Percentiles rank a stretch among this genome's conserved stretches.
These are phyloP conservation scores for Didymodactylos carnosus DNA, from an alignment of 2,888 invertebrate species.

Conservation along the genomic window DNA sequence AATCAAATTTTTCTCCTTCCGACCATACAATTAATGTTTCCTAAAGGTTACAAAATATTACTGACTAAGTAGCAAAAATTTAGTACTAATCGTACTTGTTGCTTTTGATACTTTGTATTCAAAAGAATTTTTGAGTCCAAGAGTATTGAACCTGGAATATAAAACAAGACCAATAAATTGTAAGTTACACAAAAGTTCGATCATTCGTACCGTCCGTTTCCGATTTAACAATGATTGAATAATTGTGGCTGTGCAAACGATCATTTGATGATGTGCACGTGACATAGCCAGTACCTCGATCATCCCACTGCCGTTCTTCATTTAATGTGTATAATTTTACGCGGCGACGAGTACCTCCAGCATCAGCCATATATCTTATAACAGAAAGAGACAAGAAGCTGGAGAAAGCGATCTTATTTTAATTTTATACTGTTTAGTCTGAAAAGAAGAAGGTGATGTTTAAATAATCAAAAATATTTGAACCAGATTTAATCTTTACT, in stretches of 20 bases:
- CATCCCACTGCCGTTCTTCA: conserved; percentile 97
- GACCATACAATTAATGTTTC: conserved; percentile 98
- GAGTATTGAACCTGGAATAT: conserved; percentile 64
- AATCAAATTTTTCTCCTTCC: conserved; percentile 93
- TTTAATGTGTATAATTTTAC: conserved; percentile 97
- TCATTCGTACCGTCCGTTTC: conserved; percentile 95
- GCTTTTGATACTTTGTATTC: conserved; percentile 97
- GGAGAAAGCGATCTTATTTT: no score
- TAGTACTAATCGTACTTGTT: conserved; percentile 45
- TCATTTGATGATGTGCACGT: conserved; percentile 45
- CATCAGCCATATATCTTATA: no score
- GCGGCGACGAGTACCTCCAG: conserved; percentile 2
- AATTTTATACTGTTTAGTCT: no score
- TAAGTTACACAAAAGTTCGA: no score
- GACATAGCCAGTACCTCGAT: conserved; percentile 94
- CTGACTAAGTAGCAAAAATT: neutral
- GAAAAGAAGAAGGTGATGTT: no score
- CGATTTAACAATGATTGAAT: conserved; percentile 61
- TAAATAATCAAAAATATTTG: no score
- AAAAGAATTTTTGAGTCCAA: conserved; percentile 92
- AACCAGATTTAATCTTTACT: no score
- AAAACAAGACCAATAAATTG: no score
- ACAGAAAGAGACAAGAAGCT: no score
- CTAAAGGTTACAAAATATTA: neutral
- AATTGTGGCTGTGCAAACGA: neutral